These are phyloP conservation scores for Alethe diademata DNA, from an alignment of 2,113 vertebrate species.

Conservation along the genomic window DNA sequence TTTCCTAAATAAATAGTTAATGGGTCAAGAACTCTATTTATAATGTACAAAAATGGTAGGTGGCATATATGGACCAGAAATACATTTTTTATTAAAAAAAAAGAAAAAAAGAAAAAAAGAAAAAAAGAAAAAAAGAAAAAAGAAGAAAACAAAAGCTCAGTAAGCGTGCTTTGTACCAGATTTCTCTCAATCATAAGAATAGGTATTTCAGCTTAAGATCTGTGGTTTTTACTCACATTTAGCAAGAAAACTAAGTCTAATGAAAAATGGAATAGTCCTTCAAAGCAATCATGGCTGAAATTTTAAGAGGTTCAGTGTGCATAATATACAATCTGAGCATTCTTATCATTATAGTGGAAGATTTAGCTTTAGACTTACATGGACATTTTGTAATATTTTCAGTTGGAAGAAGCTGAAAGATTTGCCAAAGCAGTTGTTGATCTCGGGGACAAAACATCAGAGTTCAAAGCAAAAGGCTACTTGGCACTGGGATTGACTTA, in stretches of 20 bases:
- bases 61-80: not conserved
- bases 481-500: slow-evolving; percentile 92
- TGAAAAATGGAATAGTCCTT: not conserved
- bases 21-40: not conserved
- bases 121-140: not conserved
- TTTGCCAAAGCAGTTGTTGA: slow-evolving; percentile 93
- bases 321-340: not conserved
- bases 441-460: slow-evolving; percentile 90
- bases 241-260: not conserved
- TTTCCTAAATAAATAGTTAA: not conserved
- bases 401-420: slow-evolving; percentile 95
- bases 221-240: not conserved
- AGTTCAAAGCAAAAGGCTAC: slow-evolving; percentile 96
- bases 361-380: not conserved
- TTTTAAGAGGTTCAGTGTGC: not conserved
- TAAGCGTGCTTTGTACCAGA: not conserved
- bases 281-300: not conserved
- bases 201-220: not conserved
- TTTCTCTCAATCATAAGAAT: not conserved
- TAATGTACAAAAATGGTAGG: not conserved
- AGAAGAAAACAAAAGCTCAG: not conserved
- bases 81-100: not conserved
- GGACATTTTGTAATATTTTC: slow-evolving; percentile 55
- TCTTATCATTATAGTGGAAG: not conserved
- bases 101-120: not conserved